Conservation (phyloP, 2,797 vertebrate genomes). For the Cottoperca gobio region DNA sequence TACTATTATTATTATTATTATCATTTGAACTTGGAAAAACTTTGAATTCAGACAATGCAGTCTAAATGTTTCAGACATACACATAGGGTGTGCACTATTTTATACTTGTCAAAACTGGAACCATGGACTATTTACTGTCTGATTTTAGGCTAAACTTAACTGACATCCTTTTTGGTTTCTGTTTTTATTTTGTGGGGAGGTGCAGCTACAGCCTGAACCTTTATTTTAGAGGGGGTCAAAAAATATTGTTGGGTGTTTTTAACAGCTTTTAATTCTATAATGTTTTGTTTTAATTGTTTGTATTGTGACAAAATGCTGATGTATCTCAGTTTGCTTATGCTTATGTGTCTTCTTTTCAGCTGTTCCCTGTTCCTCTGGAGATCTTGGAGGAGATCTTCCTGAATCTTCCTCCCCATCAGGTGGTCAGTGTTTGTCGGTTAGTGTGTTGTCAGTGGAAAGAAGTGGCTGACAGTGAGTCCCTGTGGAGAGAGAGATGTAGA, state of each 20-base stretch:
- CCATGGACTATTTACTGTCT: too few species aligned
- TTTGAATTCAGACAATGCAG: background rate
- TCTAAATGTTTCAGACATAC: background rate
- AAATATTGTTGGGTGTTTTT: background rate
- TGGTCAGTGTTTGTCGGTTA: conserved; percentile 83
- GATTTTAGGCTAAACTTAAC: background rate
- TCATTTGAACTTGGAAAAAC: background rate
- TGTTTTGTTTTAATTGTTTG: background rate
- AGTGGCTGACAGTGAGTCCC: conserved; percentile 86
- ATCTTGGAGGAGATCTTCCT: conserved; percentile 90
- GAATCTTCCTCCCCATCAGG: conserved; percentile 82
- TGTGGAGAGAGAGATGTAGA: conserved; percentile 91
- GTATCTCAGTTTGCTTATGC: background rate
- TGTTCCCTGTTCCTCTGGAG: conserved; percentile 76
- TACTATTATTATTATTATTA: too few species aligned
- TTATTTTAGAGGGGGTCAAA: too few species aligned
- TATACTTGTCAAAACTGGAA: too few species aligned
- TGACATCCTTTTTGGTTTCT: background rate
- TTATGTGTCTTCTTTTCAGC: conserved; percentile 31
- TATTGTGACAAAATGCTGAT: background rate
- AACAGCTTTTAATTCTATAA: background rate
- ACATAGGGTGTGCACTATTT: background rate
- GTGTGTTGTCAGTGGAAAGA: conserved; percentile 89
- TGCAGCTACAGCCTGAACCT: background rate
- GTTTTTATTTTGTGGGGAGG: too few species aligned